Conservation (phyloP, 2,797 vertebrate genomes). For the Psittacula derbiana region DNA sequence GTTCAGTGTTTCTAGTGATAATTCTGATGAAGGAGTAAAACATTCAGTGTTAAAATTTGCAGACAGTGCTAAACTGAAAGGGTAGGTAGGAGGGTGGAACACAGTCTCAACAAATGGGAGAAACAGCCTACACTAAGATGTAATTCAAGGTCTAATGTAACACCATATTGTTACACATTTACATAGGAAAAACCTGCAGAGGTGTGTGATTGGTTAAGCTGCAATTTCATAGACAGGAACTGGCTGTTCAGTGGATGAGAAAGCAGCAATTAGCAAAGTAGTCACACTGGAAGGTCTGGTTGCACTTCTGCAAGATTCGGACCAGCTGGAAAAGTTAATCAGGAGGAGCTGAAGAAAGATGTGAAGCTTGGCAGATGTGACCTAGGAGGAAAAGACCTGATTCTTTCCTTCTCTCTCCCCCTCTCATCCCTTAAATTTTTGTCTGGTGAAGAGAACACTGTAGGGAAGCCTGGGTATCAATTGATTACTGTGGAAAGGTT, state of each 20-base stretch:
- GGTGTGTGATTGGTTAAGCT: neutral
- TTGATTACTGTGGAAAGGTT: neutral
- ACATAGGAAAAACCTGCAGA: neutral
- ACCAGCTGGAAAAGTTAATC: neutral
- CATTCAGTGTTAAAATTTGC: constrained; percentile 4
- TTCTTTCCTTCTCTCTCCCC: too few species aligned
- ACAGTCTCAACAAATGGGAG: neutral
- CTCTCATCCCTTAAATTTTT: too few species aligned
- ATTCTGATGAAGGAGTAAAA: constrained; percentile 17
- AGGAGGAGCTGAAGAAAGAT: neutral
- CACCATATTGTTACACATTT: neutral
- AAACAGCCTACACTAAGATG: neutral
- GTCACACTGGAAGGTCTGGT: neutral
- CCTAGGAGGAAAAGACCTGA: neutral
- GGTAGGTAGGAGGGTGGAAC: neutral
- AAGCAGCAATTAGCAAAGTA: neutral
- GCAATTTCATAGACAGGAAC: neutral
- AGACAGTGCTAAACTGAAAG: neutral
- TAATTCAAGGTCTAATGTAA: neutral
- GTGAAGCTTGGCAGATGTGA: neutral
- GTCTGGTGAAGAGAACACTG: neutral
- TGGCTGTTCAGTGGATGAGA: neutral
- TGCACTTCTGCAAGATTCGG: neutral
- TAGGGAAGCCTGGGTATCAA: neutral
- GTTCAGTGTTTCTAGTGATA: constrained; percentile 7